These are phyloP conservation scores for Drosophila mimetica DNA, from an alignment of 2,888 invertebrate genomes.

Conservation along the genomic window DNA sequence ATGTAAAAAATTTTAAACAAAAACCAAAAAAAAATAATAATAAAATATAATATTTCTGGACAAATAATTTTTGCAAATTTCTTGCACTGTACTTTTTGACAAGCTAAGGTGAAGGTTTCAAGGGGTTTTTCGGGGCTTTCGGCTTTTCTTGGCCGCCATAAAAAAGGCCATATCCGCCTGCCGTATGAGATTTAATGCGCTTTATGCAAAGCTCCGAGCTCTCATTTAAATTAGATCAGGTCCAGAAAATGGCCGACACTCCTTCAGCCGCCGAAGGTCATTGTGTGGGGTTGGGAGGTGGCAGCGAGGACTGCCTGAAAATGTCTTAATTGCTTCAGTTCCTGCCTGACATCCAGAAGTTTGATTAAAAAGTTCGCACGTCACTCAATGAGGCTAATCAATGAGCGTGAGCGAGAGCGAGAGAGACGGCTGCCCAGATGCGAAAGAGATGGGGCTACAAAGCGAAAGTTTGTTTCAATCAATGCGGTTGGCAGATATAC, in stretches of 20 bases:
- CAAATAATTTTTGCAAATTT: too few species aligned
- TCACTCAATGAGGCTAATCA: constrained; percentile 67
- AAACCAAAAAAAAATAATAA: too few species aligned
- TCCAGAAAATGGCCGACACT: neutral
- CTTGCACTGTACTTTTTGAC: constrained; percentile 15
- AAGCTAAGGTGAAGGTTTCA: neutral
- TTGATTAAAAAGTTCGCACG: constrained; percentile 75
- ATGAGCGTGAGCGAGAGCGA: constrained; percentile 7
- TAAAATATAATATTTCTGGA: too few species aligned
- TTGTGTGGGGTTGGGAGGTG: neutral
- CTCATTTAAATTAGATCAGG: constrained; percentile 73
- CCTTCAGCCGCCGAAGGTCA: neutral
- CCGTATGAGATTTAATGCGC: constrained; percentile 69
- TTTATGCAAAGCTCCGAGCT: constrained; percentile 14
- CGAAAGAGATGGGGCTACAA: constrained; percentile 26
- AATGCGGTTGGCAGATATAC: constrained; percentile 52
- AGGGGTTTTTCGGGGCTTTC: constrained; percentile 4
- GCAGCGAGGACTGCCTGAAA: constrained; percentile 26
- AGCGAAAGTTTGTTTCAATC: constrained; percentile 76
- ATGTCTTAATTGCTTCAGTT: constrained; percentile 60
- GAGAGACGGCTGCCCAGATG: neutral
- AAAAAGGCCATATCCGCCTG: constrained; percentile 63
- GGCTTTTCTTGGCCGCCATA: constrained; percentile 56
- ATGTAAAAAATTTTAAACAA: too few species aligned
- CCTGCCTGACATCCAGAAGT: constrained; percentile 49